Evolutionary conservation across 2,888 invertebrate genomes (phyloP), one percentile per base, ranked within the genome.

Genomic region (Drosophila fulvimacula): DNA sequence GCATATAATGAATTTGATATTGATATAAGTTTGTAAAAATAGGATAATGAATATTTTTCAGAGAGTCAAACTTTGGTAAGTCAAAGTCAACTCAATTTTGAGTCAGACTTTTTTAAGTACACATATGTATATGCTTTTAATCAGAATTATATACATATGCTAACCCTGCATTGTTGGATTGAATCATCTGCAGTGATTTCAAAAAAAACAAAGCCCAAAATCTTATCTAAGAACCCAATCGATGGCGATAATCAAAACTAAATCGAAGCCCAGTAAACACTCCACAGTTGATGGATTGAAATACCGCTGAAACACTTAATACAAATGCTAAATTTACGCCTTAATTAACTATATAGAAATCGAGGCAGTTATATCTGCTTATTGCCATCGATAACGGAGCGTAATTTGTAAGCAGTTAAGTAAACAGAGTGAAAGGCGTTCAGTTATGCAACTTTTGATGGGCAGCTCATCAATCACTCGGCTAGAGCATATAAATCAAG

Each of bases 401-500:
- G 39, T 44, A 67, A 77, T 67, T 77, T 67, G 60, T 81, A 66
- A 70, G 69, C 61, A 51, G 68, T 49, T 76, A 58, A 59, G n/a
- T 62, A 83, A 65, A 81, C 76, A 63, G 58, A 30, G 36, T 34
- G 7, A 46, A n/a, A 57, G n/a, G 41, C 55, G 66, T 51, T 58
- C 65, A 68, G 56, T 62, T 69, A 62, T 66, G 66, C 60, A 46
- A 65, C 48, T 34, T 41, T 17, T 62, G 72, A 66, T 55, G 73
- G 46, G 52, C 69, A 69, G 60, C 48, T 81, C 91, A 91, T 91
- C 91, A 91, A 91, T 91, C 91, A 91, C 73, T 39, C 57, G 71
- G 69, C 73, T 77, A 81, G 73, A 71, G 82, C 81, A 91, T 91
- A 91, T 91, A 90, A 91, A 91, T 91, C 92, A 91, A 86, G 80